Percentiles rank a stretch among this genome's conserved stretches.
Conservation (phyloP, 1,140 invertebrate species). For the Drosophila seguyi region DNA sequence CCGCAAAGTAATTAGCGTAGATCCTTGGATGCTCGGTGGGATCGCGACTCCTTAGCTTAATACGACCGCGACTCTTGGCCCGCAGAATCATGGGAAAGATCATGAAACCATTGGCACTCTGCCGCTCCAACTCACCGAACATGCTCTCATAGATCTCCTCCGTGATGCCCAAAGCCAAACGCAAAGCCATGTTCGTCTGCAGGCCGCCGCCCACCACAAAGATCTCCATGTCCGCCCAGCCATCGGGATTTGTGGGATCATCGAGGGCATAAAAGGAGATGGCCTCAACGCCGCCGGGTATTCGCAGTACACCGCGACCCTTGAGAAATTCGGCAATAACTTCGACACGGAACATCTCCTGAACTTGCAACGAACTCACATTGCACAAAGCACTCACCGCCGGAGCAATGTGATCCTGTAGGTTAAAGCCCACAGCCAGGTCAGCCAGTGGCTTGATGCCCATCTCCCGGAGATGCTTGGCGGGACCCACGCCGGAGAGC, state of each 20-base stretch:
- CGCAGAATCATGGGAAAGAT: slow-evolving; percentile 90
- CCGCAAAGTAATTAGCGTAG: slow-evolving; percentile 91
- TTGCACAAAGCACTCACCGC: slow-evolving; percentile 89
- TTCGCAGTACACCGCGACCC: slow-evolving; percentile 89
- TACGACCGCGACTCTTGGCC: slow-evolving; percentile 90
- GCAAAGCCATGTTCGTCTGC: slow-evolving; percentile 85
- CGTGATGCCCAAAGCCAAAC: slow-evolving; percentile 86
- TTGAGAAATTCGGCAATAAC: slow-evolving; percentile 53
- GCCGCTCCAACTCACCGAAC: slow-evolving; percentile 87
- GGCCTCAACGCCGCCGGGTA: slow-evolving; percentile 92
- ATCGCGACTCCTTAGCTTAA: slow-evolving; percentile 89
- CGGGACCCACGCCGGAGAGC: slow-evolving; percentile 92
- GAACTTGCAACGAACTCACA: slow-evolving; percentile 69
- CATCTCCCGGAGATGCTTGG: slow-evolving; percentile 88
- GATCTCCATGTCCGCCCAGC: slow-evolving; percentile 91
- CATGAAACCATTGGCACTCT: slow-evolving; percentile 87
- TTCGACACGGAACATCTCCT: slow-evolving; percentile 43
- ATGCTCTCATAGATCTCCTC: slow-evolving; percentile 86
- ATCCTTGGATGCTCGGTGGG: slow-evolving; percentile 91
- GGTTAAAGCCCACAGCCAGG: slow-evolving; percentile 91
- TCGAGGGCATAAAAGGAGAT: slow-evolving; percentile 91
- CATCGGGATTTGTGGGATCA: slow-evolving; percentile 86
- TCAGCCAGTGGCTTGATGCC: slow-evolving; percentile 89
- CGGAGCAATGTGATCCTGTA: slow-evolving; percentile 92
- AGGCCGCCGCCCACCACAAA: slow-evolving; percentile 87